Evolutionary conservation across 2,113 vertebrate species (phyloP).

Genomic region (Sterrhoptilus dennistouni): DNA sequence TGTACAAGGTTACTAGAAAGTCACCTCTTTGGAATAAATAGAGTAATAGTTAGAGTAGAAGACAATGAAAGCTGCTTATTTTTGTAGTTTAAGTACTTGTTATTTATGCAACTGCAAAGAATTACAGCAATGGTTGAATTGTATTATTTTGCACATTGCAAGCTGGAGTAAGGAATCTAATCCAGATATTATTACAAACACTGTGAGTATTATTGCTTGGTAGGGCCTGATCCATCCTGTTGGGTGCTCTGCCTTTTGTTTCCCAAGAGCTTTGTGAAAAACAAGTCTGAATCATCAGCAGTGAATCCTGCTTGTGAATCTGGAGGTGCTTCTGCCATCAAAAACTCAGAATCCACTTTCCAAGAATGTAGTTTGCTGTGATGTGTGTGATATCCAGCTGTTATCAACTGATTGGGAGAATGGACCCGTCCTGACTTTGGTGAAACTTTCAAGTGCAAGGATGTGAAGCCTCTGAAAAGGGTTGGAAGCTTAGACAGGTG

Average conservation of each 20-base stretch:
- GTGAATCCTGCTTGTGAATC: not conserved
- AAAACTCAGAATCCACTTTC: not conserved
- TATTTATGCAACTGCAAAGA: not conserved
- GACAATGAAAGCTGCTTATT: not conserved
- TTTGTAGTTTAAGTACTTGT: not conserved
- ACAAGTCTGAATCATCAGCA: not conserved
- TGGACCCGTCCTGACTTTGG: not conserved
- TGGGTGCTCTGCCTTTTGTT: not conserved
- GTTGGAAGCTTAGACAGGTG: not conserved
- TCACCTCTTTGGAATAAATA: not conserved
- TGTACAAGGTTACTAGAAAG: slow-evolving; percentile 8
- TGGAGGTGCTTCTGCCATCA: not conserved
- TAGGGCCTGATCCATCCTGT: not conserved
- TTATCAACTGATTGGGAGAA: not conserved
- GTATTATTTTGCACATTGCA: not conserved
- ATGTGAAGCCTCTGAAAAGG: not conserved
- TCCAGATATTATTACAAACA: not conserved
- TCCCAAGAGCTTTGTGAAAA: not conserved
- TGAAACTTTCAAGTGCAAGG: not conserved
- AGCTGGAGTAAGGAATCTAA: not conserved
- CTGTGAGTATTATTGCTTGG: not conserved
- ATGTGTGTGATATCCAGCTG: not conserved
- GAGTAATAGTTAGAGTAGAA: not conserved
- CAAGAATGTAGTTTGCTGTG: not conserved
- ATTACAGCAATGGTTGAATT: not conserved